A percentile compares a stretch with the other conserved stretches of the same genome.
Conservation (phyloP, 1,140 invertebrate genomes). For the Zophobas morio region DNA sequence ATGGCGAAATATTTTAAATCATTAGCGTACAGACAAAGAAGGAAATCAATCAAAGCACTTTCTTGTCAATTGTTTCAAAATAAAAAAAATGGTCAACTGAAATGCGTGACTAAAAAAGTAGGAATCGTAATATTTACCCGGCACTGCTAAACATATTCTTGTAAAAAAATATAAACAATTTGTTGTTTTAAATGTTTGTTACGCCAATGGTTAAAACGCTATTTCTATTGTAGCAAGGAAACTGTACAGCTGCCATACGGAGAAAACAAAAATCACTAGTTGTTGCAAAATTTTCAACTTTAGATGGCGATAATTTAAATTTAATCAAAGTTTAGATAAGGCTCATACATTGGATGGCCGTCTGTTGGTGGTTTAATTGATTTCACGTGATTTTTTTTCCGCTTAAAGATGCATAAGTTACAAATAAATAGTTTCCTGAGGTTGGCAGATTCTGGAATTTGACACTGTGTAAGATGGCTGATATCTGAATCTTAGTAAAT, state of each 20-base stretch:
- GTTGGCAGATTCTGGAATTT: conserved; percentile 67
- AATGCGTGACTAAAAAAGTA: too few species aligned
- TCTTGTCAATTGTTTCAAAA: too few species aligned
- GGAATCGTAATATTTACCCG: too few species aligned
- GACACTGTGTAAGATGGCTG: conserved; percentile 68
- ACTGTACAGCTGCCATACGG: conserved; percentile 8
- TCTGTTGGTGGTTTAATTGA: neutral
- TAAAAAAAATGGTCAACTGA: too few species aligned
- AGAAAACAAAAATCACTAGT: conserved; percentile 31
- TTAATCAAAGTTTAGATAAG: neutral
- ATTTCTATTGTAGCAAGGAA: conserved; percentile 29
- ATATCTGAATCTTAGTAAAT: conserved; percentile 65
- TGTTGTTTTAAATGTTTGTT: neutral
- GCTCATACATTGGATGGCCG: neutral
- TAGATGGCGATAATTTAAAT: conserved; percentile 1
- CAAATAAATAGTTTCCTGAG: conserved; percentile 48
- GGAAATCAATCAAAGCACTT: neutral
- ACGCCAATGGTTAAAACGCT: conserved; percentile 41
- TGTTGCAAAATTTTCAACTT: conserved; percentile 16
- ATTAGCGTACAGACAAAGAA: conserved; percentile 18
- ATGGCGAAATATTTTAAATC: conserved; percentile 51
- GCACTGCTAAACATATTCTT: too few species aligned
- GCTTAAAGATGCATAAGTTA: conserved; percentile 1
- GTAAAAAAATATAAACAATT: too few species aligned
- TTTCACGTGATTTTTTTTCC: neutral